phyloP scores from a whole-genome alignment of 2,113 vertebrate genomes.

The Periophthalmodon schlosseri region DNA sequence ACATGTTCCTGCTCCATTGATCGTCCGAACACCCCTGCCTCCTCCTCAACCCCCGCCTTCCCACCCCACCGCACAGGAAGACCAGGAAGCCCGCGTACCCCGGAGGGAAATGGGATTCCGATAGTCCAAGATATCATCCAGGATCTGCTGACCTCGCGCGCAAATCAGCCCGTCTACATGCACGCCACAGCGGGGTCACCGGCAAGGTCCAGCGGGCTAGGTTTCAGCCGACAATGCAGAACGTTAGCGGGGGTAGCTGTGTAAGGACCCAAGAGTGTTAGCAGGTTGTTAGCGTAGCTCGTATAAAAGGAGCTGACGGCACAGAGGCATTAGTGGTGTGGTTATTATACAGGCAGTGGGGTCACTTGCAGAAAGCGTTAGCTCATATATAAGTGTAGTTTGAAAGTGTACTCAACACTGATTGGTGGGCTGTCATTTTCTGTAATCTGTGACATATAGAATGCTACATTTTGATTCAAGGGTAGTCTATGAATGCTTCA shows the following conservation, averaged over 20 bases:
- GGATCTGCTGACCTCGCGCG: slow-evolving; percentile 68
- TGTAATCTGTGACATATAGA: not conserved
- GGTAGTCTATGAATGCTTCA: too few relatives aligned
- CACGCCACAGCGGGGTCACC: slow-evolving; percentile 65
- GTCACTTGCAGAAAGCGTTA: not conserved
- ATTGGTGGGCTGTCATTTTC: not conserved
- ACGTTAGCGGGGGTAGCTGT: slow-evolving; percentile 58
- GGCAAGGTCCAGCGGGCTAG: slow-evolving; percentile 71
- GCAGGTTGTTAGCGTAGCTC: slow-evolving; percentile 25
- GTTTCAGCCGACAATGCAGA: slow-evolving; percentile 74
- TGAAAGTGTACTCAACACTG: not conserved
- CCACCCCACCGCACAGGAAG: slow-evolving; percentile 53
- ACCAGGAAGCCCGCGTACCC: slow-evolving; percentile 39
- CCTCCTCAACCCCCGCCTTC: slow-evolving; percentile 27
- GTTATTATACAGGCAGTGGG: slow-evolving; percentile 1
- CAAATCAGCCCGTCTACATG: slow-evolving; percentile 55
- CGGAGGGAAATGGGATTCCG: slow-evolving; percentile 71
- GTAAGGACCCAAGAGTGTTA: slow-evolving; percentile 36
- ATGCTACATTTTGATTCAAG: not conserved
- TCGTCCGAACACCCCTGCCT: slow-evolving; percentile 49
- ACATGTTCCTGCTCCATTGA: slow-evolving; percentile 55
- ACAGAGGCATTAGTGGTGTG: slow-evolving; percentile 32
- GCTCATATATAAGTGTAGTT: not conserved
- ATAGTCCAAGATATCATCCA: slow-evolving; percentile 67
- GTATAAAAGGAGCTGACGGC: slow-evolving; percentile 40